Conservation (phyloP, 2,888 invertebrate species). For the Troilus luridus region DNA sequence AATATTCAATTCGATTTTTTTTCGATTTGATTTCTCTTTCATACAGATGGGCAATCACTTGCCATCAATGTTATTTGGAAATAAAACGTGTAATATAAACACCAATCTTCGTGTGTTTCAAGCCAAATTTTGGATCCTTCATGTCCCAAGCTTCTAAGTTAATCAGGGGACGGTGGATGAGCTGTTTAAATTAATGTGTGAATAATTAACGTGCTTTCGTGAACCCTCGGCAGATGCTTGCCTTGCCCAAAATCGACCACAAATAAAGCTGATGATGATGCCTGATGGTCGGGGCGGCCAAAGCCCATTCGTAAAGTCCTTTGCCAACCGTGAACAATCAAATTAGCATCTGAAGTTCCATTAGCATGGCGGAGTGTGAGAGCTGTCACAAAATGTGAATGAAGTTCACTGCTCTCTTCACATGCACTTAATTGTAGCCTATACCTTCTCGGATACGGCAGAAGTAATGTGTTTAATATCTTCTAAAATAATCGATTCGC, state of each 20-base stretch:
- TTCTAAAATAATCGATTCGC: not conserved
- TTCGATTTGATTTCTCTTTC: not conserved
- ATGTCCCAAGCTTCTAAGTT: not conserved
- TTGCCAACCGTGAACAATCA: constrained; percentile 2
- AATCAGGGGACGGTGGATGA: not conserved
- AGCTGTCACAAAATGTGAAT: not conserved
- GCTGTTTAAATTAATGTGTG: not conserved
- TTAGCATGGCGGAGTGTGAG: not conserved
- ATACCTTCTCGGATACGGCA: not conserved
- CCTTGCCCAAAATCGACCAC: not conserved
- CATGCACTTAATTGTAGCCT: not conserved
- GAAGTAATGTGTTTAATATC: not conserved
- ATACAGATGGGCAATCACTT: not conserved
- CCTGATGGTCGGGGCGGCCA: not conserved
- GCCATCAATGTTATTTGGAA: not conserved
- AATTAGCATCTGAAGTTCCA: constrained; percentile 27
- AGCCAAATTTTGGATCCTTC: not conserved
- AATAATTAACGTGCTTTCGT: not conserved
- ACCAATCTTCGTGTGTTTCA: too few relatives aligned
- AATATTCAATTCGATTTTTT: too few relatives aligned
- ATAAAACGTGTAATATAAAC: not conserved
- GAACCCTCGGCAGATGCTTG: not conserved
- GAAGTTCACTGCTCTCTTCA: not conserved
- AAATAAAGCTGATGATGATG: not conserved
- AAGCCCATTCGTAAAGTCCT: not conserved